A percentile compares a stretch with the other conserved stretches of the same genome.
phyloP scores from a whole-genome alignment of 2,797 vertebrate genomes.

The Propithecus perrieri region DNA sequence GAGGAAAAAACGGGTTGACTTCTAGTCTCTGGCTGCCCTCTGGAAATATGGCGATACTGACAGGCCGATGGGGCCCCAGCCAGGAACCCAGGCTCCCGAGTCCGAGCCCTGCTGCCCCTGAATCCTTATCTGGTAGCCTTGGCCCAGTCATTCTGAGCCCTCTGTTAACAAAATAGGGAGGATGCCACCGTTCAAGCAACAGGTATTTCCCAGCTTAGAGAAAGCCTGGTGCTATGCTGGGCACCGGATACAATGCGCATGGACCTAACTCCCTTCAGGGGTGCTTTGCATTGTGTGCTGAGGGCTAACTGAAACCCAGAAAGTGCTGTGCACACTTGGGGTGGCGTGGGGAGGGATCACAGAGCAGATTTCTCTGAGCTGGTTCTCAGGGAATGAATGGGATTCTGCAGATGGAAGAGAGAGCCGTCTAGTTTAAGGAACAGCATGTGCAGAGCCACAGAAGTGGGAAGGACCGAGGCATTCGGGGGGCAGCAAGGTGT shows the following conservation, averaged over 20 bases:
- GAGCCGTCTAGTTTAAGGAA: neutral
- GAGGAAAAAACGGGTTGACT: neutral
- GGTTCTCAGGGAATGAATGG: neutral
- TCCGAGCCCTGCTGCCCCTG: neutral
- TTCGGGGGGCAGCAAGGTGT: neutral
- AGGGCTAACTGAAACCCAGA: neutral
- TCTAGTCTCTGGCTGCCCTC: neutral
- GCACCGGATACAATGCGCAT: accelerated
- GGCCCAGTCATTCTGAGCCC: neutral
- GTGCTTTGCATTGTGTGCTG: neutral
- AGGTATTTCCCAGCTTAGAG: neutral
- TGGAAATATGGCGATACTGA: neutral
- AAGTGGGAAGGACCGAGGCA: neutral
- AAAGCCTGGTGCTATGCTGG: neutral
- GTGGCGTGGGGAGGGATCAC: accelerated
- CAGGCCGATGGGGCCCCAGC: accelerated
- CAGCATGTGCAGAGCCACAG: neutral
- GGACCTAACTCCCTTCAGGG: neutral
- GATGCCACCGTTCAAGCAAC: neutral
- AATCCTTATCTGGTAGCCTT: neutral
- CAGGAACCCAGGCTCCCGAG: neutral
- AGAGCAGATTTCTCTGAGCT: neutral
- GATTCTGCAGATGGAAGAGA: neutral
- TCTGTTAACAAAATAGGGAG: neutral
- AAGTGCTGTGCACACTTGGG: accelerated